Evolutionary conservation across 1,140 invertebrate species (phyloP), one percentile per base, ranked within the genome.

Genomic region (Euwallacea fornicatus): DNA sequence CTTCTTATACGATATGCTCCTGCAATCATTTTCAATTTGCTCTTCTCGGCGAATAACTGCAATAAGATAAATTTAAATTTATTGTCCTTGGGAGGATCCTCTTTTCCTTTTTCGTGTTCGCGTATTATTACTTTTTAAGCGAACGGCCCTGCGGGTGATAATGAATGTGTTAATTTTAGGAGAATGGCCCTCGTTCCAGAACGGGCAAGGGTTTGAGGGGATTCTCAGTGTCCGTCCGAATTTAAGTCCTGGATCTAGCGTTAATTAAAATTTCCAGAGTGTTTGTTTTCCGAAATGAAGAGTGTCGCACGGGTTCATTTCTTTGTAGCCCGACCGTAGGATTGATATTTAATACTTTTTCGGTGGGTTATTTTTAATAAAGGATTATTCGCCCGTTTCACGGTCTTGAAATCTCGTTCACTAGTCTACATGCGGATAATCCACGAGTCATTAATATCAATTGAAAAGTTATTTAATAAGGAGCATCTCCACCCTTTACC

Each of bases 191-290:
- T 58, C 42, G 42, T 42, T 10, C n/a, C 42, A 60, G 42, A 60
- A 11, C 33, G 21, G 58, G 21, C 21, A 42, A 47, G 59, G 67
- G 67, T 69, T 16, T 72, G 73, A 59, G 67, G 67, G 46, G 50
- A 7, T 42, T 60, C 16, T 62, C 73, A 63, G 69, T 65, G 62
- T 72, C 73, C 72, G 73, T 75, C 72, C 74, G 74, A 76, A 75
- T 78, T 78, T 78, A 76, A 78, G 74, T 75, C 74, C 75, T 75
- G 75, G 74, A 76, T 76, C 75, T 76, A 74, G 62, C 73, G 62
- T 73, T 78, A 78, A 78, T 78, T 78, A 76, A 78, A 78, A 78
- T 78, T 78, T 76, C 58, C 71, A 69, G 59, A 69, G 59, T 69
- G 72, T 78, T 78, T 75, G 73, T 75, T 77, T 77, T 75, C 67